Evolutionary conservation across 2,797 vertebrate genomes (phyloP).

Genomic region (Tamandua tetradactyla): DNA sequence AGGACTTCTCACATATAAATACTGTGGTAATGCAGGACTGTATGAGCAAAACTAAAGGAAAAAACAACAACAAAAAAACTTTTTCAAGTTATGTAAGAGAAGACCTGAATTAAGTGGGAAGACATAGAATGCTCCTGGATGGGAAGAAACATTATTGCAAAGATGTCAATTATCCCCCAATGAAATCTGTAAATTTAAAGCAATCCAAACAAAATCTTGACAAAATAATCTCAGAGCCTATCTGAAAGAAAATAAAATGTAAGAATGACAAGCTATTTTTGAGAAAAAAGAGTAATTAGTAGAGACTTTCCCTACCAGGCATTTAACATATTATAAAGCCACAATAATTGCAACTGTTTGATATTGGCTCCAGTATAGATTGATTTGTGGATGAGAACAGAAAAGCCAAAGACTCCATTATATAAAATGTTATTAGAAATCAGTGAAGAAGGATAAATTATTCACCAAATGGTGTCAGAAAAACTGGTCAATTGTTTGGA

Average conservation of each 20-base stretch:
- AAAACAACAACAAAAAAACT: not conserved
- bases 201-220: not conserved
- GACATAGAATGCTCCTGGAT: not conserved
- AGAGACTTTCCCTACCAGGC: not conserved
- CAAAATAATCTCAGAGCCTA: slow-evolving; percentile 4
- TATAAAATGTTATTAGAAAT: slow-evolving; percentile 7
- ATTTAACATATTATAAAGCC: slow-evolving; percentile 28
- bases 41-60: not conserved
- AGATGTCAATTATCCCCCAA: not conserved
- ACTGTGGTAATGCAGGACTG: not conserved
- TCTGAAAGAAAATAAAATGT: not conserved
- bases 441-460: slow-evolving; percentile 8
- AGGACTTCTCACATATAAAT: not conserved
- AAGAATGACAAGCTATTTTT: not conserved
- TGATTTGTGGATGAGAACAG: not conserved
- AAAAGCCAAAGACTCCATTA: not conserved
- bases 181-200: slow-evolving; percentile 9
- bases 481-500: not conserved
- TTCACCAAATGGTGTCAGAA: slow-evolving; percentile 8
- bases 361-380: not conserved
- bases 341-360: not conserved
- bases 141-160: not conserved
- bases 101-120: not conserved
- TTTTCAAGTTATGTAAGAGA: not conserved
- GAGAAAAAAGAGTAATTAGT: not conserved